Evolutionary conservation across 2,888 invertebrate genomes (phyloP), one percentile per base, ranked within the genome.

Genomic region (Eurytoma californica): DNA sequence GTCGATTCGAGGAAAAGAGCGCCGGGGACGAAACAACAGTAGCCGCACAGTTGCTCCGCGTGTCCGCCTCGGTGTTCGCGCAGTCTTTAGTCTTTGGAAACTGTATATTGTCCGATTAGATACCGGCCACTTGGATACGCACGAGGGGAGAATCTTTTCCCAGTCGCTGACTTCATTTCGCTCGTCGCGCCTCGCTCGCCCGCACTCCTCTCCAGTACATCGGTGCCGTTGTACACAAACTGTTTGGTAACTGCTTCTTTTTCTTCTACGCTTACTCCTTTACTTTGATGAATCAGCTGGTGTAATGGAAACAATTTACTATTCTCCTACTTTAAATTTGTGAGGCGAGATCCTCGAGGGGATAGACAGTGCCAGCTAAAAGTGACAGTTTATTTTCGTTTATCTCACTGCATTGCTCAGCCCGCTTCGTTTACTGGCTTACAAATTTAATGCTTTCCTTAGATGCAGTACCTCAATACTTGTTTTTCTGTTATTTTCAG

Each of bases 61-160:
- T 49, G 49, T 49, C 14, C 14, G 49, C 14, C 49, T 49, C 9
- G 1, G 49, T 49, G 49, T 49, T 9, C 14, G 49, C 14, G 49
- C 9, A 3, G 49, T 49, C 12, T 14, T 49, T 9, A 14, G 53
- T 30, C 39, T 57, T 69, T 53, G 58, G 58, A 39, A n/a, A n/a
- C 5, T 55, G 18, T 68, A 20, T 16, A 20, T 30, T 69, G 53
- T 20, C 13, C 57, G 58, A 69, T 69, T 69, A 69, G 58, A 69
- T 69, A 69, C 57, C 4, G 47, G 13, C 13, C 20, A 13, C 39
- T 14, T 12, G 53, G 16, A 39, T 53, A n/a, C 14, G 13, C 13
- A 47, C 60, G 60, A 4, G n/a, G n/a, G 51, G 60, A 20, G 49
- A 24, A 39, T 61, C 47, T 58, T 61, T 49, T 24, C 61, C 18